These are phyloP conservation scores for Sweltsa coloradensis DNA, from an alignment of 1,140 invertebrate species.

Conservation along the genomic window DNA sequence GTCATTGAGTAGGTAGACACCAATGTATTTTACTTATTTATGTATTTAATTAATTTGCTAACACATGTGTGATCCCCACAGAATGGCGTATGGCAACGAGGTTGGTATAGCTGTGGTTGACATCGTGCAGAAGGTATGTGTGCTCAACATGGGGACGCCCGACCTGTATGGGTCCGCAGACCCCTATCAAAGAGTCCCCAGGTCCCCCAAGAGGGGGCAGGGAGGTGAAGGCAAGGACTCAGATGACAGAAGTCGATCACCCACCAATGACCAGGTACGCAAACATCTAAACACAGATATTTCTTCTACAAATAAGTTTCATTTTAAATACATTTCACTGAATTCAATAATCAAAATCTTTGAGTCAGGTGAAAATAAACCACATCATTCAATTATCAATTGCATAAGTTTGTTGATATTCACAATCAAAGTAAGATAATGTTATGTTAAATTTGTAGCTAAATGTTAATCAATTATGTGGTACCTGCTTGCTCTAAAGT, in stretches of 20 bases:
- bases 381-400: not conserved
- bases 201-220: conserved; percentile 59
- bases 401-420: not conserved
- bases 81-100: conserved; percentile 94
- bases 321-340: not conserved
- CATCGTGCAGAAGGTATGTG: conserved; percentile 79
- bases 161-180: conserved; percentile 82
- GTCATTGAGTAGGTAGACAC: too few relatives aligned
- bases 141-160: conserved; percentile 70
- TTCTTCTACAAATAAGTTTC: not conserved
- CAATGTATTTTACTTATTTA: too few relatives aligned
- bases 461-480: too few relatives aligned
- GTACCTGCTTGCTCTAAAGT: too few relatives aligned
- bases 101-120: conserved; percentile 88
- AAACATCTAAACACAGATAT: too few relatives aligned
- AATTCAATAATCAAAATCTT: not conserved
- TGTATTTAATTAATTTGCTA: too few relatives aligned
- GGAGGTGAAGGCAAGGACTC: conserved; percentile 31
- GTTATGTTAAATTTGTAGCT: not conserved
- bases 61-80: too few relatives aligned
- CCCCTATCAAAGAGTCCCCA: conserved; percentile 73
- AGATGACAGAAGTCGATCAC: conserved; percentile 65
- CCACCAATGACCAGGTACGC: conserved; percentile 81
- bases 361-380: not conserved
- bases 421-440: not conserved